phyloP scores from a whole-genome alignment of 2,888 invertebrate species.

The Bembecia ichneumoniformis region DNA sequence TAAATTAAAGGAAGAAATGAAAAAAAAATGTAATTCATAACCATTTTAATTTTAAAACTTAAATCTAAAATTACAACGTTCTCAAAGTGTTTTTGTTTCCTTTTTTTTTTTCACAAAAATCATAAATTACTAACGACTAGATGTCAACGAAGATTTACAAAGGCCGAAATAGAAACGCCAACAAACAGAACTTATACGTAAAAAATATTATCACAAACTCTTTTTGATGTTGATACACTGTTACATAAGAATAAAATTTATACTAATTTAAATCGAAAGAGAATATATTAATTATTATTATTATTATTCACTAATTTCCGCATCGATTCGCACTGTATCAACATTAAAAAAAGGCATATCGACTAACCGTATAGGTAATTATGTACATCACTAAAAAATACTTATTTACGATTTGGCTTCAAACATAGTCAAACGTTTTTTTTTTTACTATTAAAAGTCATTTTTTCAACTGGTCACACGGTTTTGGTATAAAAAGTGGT shows the following conservation, averaged over 20 bases:
- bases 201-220: constrained; percentile 29
- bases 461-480: constrained; percentile 45
- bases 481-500: constrained; percentile 45
- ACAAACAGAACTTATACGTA: constrained; percentile 17
- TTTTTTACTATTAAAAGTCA: constrained; percentile 6
- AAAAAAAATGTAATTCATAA: constrained; percentile 24
- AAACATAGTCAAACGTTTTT: constrained; percentile 12
- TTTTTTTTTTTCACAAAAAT: constrained; percentile 19
- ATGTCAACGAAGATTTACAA: constrained; percentile 35
- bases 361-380: background rate
- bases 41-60: constrained; percentile 64
- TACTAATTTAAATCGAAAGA: constrained; percentile 1
- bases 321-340: constrained; percentile 6
- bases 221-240: constrained; percentile 18
- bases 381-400: constrained; percentile 20
- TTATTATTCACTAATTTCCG: background rate
- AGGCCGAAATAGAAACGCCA: constrained; percentile 27
- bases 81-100: background rate
- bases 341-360: constrained; percentile 4
- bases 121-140: constrained; percentile 67
- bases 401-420: constrained; percentile 36
- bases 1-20: background rate
- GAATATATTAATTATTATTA: background rate
- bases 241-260: constrained; percentile 3
- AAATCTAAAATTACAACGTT: constrained; percentile 49